These are phyloP conservation scores for Speoplatyrhinus poulsoni DNA, from an alignment of 2,113 vertebrate species.

Conservation along the genomic window DNA sequence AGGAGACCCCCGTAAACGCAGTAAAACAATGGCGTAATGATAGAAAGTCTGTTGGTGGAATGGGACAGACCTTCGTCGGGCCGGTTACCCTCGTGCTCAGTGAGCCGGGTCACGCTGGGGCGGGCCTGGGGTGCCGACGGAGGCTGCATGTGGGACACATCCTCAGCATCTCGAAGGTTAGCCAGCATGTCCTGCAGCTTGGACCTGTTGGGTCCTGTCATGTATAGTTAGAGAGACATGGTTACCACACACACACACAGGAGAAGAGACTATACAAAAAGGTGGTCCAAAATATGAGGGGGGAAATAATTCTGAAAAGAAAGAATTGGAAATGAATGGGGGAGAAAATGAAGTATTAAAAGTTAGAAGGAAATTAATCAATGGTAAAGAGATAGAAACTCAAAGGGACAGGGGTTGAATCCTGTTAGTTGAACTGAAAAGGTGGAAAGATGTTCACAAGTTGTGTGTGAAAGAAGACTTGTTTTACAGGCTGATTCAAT, in stretches of 20 bases:
- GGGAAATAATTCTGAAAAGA: conserved; percentile 14
- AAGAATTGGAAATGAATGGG: not conserved
- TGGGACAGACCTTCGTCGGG: conserved; percentile 86
- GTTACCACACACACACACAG: conserved; percentile 17
- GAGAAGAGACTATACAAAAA: not conserved
- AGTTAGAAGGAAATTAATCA: conserved; percentile 40
- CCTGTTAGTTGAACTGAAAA: conserved; percentile 32
- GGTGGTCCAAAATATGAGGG: not conserved
- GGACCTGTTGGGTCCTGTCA: conserved; percentile 92
- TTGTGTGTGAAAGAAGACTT: conserved; percentile 10
- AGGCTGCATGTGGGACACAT: conserved; percentile 92
- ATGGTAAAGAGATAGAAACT: conserved; percentile 19
- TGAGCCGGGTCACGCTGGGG: conserved; percentile 85
- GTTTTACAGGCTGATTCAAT: not conserved
- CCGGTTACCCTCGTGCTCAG: conserved; percentile 87
- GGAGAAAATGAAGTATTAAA: conserved; percentile 40
- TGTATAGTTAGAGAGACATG: conserved; percentile 32
- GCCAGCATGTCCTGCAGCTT: conserved; percentile 99
- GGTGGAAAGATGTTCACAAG: conserved; percentile 6
- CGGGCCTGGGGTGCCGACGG: conserved; percentile 86
- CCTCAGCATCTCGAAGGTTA: conserved; percentile 95
- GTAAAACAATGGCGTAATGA: too few relatives aligned
- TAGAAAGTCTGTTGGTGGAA: not conserved
- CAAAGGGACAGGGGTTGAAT: conserved; percentile 34
- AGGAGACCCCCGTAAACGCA: too few relatives aligned